Base-by-base conservation (phyloP, 2,113 vertebrate species). In the Cinclus cinclus region DNA sequence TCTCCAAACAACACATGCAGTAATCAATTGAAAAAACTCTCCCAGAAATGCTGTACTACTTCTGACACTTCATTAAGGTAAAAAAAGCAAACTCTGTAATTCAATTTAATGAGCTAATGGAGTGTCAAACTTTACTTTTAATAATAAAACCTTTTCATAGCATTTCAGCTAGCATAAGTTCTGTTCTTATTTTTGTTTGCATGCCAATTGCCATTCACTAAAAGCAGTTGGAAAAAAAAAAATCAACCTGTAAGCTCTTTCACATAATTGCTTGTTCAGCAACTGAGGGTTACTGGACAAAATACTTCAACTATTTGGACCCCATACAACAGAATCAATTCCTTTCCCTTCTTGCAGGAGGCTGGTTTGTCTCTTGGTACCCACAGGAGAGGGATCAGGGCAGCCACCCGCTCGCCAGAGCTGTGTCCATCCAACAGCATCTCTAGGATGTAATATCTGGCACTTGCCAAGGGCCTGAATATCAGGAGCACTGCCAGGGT, bases 371-470 rank as follows among this genome's bases (percentile, higher is more conserved):
- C n/a, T 71, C 1, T 0, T 6, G 16, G 8, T n/a, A 55, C 21
- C 10, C 33, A 8, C 7, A 15, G 63, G 28, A 49, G 33, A 39
- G 13, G 23, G 16, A 44, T 8, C 27, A 65, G 46, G 64, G n/a
- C 1, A 2, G 28, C 9, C 21, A 6, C 25, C 10, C 1, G 0
- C 16, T 37, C 47, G 42, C 13, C 1, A 1, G 33, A 46, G 23
- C 52, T 35, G 2, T 42, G 30, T 46, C 49, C 15, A 5, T 11
- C 0, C 31, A 67, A 11, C 21, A 79, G 17, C 27, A 8, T 13
- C n/a, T 63, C 52, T 2, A 11, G 50, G 56, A 23, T 33, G 31
- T 2, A 14, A 11, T 18, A 65, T 18, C 16, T 55, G 62, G 19
- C 3, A 1, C 46, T 76, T 76, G 6, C 31, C 1, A 2, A 41